Conservation (phyloP, 2,888 invertebrate species). For the Pantelozetes paolii region DNA sequence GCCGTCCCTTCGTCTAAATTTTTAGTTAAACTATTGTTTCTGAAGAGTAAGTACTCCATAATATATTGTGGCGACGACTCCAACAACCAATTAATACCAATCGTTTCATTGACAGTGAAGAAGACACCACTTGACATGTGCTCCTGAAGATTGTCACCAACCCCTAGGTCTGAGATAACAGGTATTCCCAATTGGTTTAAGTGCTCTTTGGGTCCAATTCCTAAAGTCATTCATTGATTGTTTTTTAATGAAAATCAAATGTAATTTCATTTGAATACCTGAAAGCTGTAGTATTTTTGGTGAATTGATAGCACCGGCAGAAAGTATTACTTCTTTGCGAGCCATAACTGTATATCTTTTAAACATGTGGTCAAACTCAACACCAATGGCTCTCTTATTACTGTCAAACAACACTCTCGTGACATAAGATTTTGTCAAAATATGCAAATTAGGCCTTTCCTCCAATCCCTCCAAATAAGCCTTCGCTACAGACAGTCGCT, state of each 20-base stretch:
- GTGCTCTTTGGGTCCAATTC: constrained; percentile 51
- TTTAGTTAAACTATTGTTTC: neutral
- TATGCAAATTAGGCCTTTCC: constrained; percentile 72
- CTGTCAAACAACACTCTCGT: constrained; percentile 59
- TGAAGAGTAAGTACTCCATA: neutral
- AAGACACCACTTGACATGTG: constrained; percentile 80
- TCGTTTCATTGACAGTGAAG: constrained; percentile 71
- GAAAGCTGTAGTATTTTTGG: constrained; percentile 50
- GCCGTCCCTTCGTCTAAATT: neutral
- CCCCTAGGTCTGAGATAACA: constrained; percentile 70
- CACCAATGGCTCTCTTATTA: constrained; percentile 63
- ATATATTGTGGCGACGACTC: neutral
- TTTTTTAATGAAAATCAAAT: neutral
- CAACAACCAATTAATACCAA: constrained; percentile 11
- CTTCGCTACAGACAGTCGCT: constrained; percentile 80
- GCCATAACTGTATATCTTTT: constrained; percentile 49
- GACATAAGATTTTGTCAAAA: constrained; percentile 75
- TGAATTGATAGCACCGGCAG: constrained; percentile 50
- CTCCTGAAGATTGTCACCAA: constrained; percentile 80
- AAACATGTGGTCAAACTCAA: constrained; percentile 24
- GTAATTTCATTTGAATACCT: neutral
- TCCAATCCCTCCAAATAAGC: constrained; percentile 77
- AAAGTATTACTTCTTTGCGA: constrained; percentile 35
- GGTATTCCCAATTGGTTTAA: constrained; percentile 56
- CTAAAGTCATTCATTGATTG: neutral